Evolutionary conservation across 2,888 invertebrate species (phyloP).

Genomic region (Serripes groenlandicus): DNA sequence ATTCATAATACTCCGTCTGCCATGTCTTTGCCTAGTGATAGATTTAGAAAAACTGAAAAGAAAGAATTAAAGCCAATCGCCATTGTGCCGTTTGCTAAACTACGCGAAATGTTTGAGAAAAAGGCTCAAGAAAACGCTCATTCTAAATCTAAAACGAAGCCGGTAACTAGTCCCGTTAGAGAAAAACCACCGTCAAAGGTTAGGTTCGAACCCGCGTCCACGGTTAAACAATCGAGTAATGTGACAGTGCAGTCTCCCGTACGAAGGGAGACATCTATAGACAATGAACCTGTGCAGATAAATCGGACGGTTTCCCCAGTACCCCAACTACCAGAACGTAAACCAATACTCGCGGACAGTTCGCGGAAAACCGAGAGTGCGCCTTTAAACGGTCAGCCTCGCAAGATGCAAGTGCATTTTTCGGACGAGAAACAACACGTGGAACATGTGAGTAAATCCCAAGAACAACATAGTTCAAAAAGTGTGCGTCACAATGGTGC

Average conservation of each 20-base stretch:
- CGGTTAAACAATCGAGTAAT: constrained; percentile 26
- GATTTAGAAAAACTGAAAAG: constrained; percentile 77
- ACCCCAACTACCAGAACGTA: constrained; percentile 61
- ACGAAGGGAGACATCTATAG: constrained; percentile 50
- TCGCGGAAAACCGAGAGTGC: constrained; percentile 36
- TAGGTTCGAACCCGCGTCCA: constrained; percentile 51
- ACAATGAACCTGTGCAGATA: constrained; percentile 61
- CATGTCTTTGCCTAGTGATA: constrained; percentile 80
- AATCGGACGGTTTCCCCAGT: constrained; percentile 55
- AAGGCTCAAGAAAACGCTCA: constrained; percentile 42
- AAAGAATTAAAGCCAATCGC: constrained; percentile 81
- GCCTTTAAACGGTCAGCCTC: constrained; percentile 34
- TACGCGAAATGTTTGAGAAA: constrained; percentile 81
- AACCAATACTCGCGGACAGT: constrained; percentile 56
- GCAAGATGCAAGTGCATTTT: constrained; percentile 65
- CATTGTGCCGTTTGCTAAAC: constrained; percentile 81
- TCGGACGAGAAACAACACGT: constrained; percentile 52
- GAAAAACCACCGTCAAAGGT: constrained; percentile 57
- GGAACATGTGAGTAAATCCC: constrained; percentile 61
- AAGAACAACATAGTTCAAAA: constrained; percentile 57
- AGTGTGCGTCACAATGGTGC: constrained; percentile 54
- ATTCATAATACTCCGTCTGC: constrained; percentile 57
- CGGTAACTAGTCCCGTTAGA: constrained; percentile 54
- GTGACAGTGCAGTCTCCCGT: neutral
- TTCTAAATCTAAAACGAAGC: constrained; percentile 40